Evolutionary conservation across 2,888 invertebrate species (phyloP).

Genomic region (Callinectes sapidus): DNA sequence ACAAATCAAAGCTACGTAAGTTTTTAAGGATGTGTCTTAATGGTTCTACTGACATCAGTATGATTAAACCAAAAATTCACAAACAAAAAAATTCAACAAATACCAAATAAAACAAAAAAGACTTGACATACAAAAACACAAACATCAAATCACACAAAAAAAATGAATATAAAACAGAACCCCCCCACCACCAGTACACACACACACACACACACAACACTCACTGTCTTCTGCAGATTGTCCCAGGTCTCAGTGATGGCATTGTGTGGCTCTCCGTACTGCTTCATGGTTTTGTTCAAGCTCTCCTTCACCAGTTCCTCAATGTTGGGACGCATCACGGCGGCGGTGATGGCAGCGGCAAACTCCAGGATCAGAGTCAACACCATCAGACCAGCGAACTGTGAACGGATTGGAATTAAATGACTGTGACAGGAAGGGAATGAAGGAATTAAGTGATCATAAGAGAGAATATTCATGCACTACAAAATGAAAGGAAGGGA

Average conservation of each 20-base stretch:
- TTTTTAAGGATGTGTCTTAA: no score
- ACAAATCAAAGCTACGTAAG: no score
- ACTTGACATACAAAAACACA: no score
- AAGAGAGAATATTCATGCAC: no score
- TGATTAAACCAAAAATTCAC: no score
- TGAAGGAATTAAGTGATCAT: no score
- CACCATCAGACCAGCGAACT: conserved; percentile 57
- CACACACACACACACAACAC: neutral
- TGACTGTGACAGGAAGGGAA: neutral
- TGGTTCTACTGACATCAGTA: no score
- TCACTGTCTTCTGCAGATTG: conserved; percentile 66
- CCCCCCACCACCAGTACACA: neutral
- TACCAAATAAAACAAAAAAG: no score
- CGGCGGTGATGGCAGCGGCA: conserved; percentile 63
- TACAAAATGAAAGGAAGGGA: no score
- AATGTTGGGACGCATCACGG: conserved; percentile 53
- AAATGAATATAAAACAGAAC: no score
- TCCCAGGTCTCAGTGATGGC: conserved; percentile 64
- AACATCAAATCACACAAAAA: no score
- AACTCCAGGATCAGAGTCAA: conserved; percentile 56
- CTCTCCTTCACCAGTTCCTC: conserved; percentile 42
- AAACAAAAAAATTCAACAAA: no score
- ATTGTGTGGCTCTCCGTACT: conserved; percentile 44
- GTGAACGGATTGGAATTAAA: neutral
- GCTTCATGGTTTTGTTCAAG: conserved; percentile 55